Evolutionary conservation across 2,797 vertebrate genomes (phyloP), one percentile per base, ranked within the genome.

Genomic region (Chromis chromis): DNA sequence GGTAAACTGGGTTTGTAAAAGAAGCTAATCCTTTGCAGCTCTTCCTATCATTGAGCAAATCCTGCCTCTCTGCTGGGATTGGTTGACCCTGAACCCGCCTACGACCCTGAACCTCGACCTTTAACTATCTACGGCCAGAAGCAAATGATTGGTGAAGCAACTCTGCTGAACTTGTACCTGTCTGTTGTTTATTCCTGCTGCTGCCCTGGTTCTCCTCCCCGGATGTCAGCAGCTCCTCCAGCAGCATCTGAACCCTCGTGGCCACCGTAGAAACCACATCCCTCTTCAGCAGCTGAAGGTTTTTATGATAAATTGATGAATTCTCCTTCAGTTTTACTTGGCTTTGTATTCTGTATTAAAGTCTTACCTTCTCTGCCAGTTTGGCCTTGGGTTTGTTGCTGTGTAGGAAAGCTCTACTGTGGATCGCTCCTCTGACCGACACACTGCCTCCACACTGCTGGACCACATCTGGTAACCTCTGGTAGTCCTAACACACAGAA

Each of bases 241-340:
- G 94, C 3, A 97, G 86, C 91, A 98, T 96, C 90, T 97, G 95
- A 93, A 96, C 95, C 56, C 98, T 95, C 55, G 94, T 94, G 84
- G 92, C 92, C 88, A 98, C 82, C 0, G 97, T 97, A 78, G 96
- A 97, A 87, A 98, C 84, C 53, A 96, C 90, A 65, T 99, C 97
- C 85, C 96, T 96, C 83, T 97, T 99, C 79, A 99, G 86, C 82
- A 96, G 94, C 97, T 99, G 84, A 57, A 49, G 10, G 19, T 46
- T 65, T 70, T 0, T 62, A 1, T 8, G 1, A 54, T 1, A 36
- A 33, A 39, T 56, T 14, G 6, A 49, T 10, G 13, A 60, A 13
- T 28, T 3, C 42, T 50, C 4, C 0, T 13, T 19, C 9, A 7
- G 1, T 21, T 39, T 31, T 0, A 16, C 28, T 31, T 31, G 0